A percentile compares a stretch with the other conserved stretches of the same genome.
Conservation (phyloP, 1,140 invertebrate species). For the Ooceraea biroi region DNA sequence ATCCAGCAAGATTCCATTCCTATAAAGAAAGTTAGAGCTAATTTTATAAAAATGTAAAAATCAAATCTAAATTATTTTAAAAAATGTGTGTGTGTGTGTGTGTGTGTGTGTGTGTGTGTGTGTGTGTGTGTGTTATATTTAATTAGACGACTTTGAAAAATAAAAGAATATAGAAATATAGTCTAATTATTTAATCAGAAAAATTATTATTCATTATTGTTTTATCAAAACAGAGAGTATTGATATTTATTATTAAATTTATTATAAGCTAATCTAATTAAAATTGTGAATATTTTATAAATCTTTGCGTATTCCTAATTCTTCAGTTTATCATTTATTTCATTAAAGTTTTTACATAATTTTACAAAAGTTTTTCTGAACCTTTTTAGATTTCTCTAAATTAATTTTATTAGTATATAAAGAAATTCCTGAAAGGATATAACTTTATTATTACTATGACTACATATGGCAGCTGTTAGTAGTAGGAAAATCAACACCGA, state of each 20-base stretch:
- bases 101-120: too few species aligned
- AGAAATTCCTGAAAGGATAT: background rate
- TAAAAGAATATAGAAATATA: background rate
- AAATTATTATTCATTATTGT: constrained; percentile 1
- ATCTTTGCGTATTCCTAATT: background rate
- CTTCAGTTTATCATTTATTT: background rate
- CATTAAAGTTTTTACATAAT: background rate
- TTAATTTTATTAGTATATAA: background rate
- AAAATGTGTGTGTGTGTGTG: too few species aligned
- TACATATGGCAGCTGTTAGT: background rate
- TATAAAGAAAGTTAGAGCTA: too few species aligned
- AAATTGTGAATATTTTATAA: too few species aligned
- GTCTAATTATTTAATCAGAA: background rate
- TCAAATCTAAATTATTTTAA: too few species aligned
- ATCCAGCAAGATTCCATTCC: background rate
- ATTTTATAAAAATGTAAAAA: background rate
- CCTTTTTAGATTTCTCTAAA: background rate
- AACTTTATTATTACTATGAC: background rate
- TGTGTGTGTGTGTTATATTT: too few species aligned
- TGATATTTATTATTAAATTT: constrained; percentile 26
- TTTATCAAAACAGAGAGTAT: background rate
- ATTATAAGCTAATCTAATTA: too few species aligned
- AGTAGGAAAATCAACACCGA: constrained; percentile 50
- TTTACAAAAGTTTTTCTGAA: background rate
- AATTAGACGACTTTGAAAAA: background rate